Evolutionary conservation across 2,888 invertebrate species (phyloP).

Genomic region (Ormia ochracea): DNA sequence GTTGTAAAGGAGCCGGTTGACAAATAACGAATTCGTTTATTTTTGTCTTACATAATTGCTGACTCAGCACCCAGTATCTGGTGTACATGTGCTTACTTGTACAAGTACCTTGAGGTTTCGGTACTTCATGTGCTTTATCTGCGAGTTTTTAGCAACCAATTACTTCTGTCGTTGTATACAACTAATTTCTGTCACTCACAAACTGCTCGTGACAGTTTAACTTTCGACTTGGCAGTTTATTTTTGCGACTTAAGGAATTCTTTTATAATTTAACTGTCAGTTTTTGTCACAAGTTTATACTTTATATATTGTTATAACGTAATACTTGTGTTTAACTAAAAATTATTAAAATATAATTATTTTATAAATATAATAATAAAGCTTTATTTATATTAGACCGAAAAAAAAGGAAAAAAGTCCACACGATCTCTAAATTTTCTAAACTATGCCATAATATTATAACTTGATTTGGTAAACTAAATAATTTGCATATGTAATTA

Average conservation of each 20-base stretch:
- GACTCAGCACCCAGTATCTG: background rate
- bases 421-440: no score
- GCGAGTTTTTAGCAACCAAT: constrained; percentile 12
- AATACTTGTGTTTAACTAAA: no score
- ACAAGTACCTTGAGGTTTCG: background rate
- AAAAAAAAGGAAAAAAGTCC: no score
- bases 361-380: no score
- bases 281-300: background rate
- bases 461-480: no score
- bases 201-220: background rate
- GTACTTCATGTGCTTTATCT: constrained; percentile 1
- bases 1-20: no score
- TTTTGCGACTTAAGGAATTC: background rate
- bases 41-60: background rate
- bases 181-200: background rate
- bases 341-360: no score
- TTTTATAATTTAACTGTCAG: constrained; percentile 1
- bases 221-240: background rate
- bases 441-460: no score
- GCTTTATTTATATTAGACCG: no score
- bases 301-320: no score
- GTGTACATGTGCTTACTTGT: background rate
- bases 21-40: no score
- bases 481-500: no score
- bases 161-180: background rate